Evolutionary conservation across 2,888 invertebrate species (phyloP).

Genomic region (Eretmocerus hayati): DNA sequence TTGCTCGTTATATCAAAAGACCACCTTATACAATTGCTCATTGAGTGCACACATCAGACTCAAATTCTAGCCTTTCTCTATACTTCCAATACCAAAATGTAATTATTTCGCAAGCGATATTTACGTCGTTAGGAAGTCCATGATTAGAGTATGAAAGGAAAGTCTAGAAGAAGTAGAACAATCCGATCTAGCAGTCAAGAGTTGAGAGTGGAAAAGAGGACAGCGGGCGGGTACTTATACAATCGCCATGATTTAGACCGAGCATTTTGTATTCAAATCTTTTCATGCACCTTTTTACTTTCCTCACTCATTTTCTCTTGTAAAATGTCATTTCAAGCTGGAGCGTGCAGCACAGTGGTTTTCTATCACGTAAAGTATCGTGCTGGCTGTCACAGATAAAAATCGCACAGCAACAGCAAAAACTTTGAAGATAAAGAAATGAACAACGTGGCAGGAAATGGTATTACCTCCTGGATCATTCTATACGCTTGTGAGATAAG

Average conservation of each 20-base stretch:
- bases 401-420: too few relatives aligned
- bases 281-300: neutral
- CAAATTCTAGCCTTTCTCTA: neutral
- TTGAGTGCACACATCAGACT: neutral
- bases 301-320: neutral
- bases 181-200: neutral
- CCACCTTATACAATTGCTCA: neutral
- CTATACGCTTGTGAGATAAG: too few relatives aligned
- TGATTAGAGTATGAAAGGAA: neutral
- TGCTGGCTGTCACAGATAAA: slow-evolving; percentile 6
- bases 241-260: too few relatives aligned
- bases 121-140: neutral
- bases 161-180: neutral
- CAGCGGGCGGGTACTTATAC: too few relatives aligned
- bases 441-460: too few relatives aligned
- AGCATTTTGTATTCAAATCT: neutral
- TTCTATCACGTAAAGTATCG: slow-evolving; percentile 12
- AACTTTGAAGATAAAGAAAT: too few relatives aligned
- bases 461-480: too few relatives aligned
- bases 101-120: neutral
- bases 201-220: neutral
- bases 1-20: slow-evolving; percentile 1
- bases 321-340: neutral
- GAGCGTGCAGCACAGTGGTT: slow-evolving; percentile 1
- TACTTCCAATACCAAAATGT: neutral